Base-by-base conservation (phyloP, 2,113 vertebrate genomes). In the Pluvianellus socialis region DNA sequence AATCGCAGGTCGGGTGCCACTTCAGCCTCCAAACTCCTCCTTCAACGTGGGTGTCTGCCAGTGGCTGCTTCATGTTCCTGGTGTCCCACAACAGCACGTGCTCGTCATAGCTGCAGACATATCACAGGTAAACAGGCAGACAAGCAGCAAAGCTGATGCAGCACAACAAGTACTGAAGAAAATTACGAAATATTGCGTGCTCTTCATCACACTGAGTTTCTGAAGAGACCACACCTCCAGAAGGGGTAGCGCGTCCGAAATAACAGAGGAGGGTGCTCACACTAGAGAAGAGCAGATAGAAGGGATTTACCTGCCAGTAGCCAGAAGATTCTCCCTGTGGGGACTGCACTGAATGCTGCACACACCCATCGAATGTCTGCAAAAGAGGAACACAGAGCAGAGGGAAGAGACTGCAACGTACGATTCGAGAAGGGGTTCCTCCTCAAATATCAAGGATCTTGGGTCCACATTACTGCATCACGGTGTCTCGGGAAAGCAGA, bases 11-110 rank as follows among this genome's bases (percentile, higher is more conserved):
- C 0, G 99, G 99, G 58, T 99, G 99, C 99, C 99, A 99, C 97
- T 99, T 99, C 22, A 99, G 96, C 97, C 99, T 97, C 99, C 99
- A 99, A 12, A 99, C 99, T 0, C 99, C 99, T 0, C 99, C 99
- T 22, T 98, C 98, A 13, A 98, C 59, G 0, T 98, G 92, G 3
- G 93, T 98, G 90, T 99, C 99, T 2, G 98, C 98, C 40, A 99
- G 91, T 0, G 99, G 99, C 93, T 98, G 98, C 86, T 92, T 97
- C 98, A 99, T 99, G 95, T 98, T 99, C 90, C 99, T 98, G 33
- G 95, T 98, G 65, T 99, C 99, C 99, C 99, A 99, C 95, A 99
- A 90, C 55, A 99, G 93, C 49, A 99, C 96, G 1, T 98, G 99
- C 96, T 99, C 99, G 0, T 99, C 99, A 0, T 99, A 99, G 97